Percentiles rank a stretch among this genome's conserved stretches.
phyloP scores from a whole-genome alignment of 2,888 invertebrate genomes.

The Theretra japonica region DNA sequence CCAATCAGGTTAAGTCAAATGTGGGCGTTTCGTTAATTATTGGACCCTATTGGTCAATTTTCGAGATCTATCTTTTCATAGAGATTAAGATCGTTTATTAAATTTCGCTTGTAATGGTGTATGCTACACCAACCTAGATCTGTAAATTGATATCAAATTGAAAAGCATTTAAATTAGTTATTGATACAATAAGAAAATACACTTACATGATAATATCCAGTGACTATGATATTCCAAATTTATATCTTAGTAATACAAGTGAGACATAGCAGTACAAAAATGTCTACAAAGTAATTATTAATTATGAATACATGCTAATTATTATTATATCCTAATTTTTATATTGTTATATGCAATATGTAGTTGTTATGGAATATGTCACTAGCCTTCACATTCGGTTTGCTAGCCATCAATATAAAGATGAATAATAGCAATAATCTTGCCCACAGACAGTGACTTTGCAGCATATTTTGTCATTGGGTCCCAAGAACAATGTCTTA shows the following conservation, averaged over 20 bases:
- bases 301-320: background rate
- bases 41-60: background rate
- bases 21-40: no score
- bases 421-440: background rate
- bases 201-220: conserved; percentile 3
- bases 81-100: background rate
- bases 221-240: conserved; percentile 10
- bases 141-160: background rate
- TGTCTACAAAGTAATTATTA: background rate
- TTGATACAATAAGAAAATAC: background rate
- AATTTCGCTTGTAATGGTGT: background rate
- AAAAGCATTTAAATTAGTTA: conserved; percentile 9
- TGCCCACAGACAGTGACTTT: conserved; percentile 1
- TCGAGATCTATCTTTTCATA: background rate
- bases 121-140: background rate
- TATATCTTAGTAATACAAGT: background rate
- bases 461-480: background rate
- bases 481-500: no score
- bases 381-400: background rate
- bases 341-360: background rate
- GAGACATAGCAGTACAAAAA: conserved; percentile 18
- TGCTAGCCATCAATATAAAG: background rate
- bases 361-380: conserved; percentile 5
- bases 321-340: background rate
- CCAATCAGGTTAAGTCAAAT: no score